Base-by-base conservation (phyloP, 2,113 vertebrate species). In the Platichthys stellatus region DNA sequence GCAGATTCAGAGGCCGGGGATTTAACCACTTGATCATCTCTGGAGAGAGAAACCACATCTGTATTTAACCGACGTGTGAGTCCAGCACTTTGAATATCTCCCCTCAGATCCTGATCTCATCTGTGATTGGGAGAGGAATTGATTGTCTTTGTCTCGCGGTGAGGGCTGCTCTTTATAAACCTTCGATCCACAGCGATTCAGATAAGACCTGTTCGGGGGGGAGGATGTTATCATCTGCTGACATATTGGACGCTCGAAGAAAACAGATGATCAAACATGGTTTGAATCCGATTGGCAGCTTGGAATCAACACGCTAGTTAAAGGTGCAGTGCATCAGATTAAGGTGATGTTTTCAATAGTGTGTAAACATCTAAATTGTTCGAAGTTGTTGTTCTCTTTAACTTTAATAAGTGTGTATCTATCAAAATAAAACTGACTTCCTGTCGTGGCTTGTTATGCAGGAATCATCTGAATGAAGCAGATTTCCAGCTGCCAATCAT, bases 131-230 rank as follows among this genome's bases (percentile, higher is more conserved):
- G 64, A 83, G 59, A 74, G 62, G 72, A 49, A 91, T 89, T 81
- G 86, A 91, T 89, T 72, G 88, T 77, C 75, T 85, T 74, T 76
- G 61, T 85, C 58, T 72, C 24, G 56, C 67, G 68, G 81, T 28
- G 69, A 77, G 74, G 63, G 49, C 72, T 88, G 88, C 78, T 90
- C 88, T 94, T 92, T 58, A 68, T 68, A 87, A 85, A 85, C 70
- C 70, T 86, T 86, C 65, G 78, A 79, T 80, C 64, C 12, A 24
- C 56, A 69, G 72, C 11, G 80, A 82, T 88, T 89, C 82, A 90
- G 87, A 94, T 91, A 86, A 87, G 80, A 66, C 67, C 60, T n/a
- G 65, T 76, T 68, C 64, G 40, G 66, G 31, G 64, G 64, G 68
- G 75, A 75, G 76, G 85, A 72, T 63, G 85, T 91, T 91, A 91